Base-by-base conservation (phyloP, 2,797 vertebrate species). In the Scomberomorus guttatus region DNA sequence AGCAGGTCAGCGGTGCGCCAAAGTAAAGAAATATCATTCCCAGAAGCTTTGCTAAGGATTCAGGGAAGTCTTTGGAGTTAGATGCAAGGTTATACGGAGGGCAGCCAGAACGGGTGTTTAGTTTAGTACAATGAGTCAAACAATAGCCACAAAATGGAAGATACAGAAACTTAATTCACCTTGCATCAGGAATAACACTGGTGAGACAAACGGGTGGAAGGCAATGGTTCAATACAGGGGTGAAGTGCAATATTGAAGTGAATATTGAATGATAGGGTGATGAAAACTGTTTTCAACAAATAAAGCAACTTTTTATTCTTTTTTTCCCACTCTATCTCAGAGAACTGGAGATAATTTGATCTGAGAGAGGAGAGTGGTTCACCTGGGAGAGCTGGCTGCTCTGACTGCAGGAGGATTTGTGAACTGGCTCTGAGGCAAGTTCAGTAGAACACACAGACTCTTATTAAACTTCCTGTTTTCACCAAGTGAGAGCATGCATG, bases 391-490 rank as follows among this genome's bases (percentile, higher is more conserved):
- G 83, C 77, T 79, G 77, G 87, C 85, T 77, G 76, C 32, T 90
- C 86, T 72, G 84, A 81, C 88, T 81, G 81, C 79, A 37, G 32
- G 78, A 90, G 91, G 89, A 91, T 92, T 92, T 91, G 87, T 90
- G 91, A 87, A 85, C 59, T 76, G 68, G 84, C 84, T 93, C 77
- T 39, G 55, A 90, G 81, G 90, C 82, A 82, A 91, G 82, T 92
- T 90, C 88, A 91, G 89, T 81, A 87, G 82, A 92, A 90, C 84
- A 93, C 89, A 91, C 90, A 91, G 80, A 80, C 83, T 90, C 85
- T 89, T 93, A 94, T 92, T 92, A 93, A 93, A 94, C 90, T 91
- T 93, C 91, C 91, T 94, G 92, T 93, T 93, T 91, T 92, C 77
- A 83, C 80, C 79, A 12, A 87, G 80, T 11, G 60, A 81, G 77